Evolutionary conservation across 2,888 invertebrate species (phyloP), one percentile per base, ranked within the genome.

Genomic region (Amblyjoppa fuscipennis): DNA sequence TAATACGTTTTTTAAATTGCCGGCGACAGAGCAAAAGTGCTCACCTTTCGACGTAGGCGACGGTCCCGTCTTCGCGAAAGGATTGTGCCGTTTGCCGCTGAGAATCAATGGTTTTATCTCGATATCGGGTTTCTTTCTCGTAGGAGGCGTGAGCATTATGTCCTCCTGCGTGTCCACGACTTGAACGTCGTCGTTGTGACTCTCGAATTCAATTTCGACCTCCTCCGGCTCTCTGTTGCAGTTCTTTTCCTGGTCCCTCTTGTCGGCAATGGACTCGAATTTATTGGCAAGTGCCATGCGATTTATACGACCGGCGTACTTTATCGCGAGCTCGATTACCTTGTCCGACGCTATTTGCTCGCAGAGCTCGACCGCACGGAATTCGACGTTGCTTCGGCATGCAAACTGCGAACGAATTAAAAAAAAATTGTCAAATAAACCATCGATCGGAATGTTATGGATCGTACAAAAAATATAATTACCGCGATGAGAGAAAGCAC

Each of bases 401-500:
- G 98, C 97, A 87, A 98, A 94, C 98, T 98, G 94, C 41, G 95
- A 78, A 66, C 66, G 61, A 77, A 77, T 11, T 25, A 4, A 0
- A 83, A 59, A 59, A 83, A 49, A 64, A n/a, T 16, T 6, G 2
- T 28, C 51, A 79, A 77, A 81, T 75, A 16, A 9, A 28, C 28
- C 31, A 9, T 25, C 34, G 74, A 34, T 82, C 59, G 41, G n/a
- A 53, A 76, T 34, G 34, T 71, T 7, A 20, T 38, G 1, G n/a
- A 31, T 69, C n/a, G 51, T 31, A 59, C 7, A 16, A 45, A 25
- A 16, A 31, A 66, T 53, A 41, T 81, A 95, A 96, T 96, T 94
- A 99, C 97, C 68, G 98, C 98, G 95, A 99, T 99, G 69, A 98
- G 94, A 94, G 98, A 98, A 88, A 99, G 96, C n/a, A 98, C 96